Conservation (phyloP, 2,113 vertebrate genomes). For the Otocyon megalotis region DNA sequence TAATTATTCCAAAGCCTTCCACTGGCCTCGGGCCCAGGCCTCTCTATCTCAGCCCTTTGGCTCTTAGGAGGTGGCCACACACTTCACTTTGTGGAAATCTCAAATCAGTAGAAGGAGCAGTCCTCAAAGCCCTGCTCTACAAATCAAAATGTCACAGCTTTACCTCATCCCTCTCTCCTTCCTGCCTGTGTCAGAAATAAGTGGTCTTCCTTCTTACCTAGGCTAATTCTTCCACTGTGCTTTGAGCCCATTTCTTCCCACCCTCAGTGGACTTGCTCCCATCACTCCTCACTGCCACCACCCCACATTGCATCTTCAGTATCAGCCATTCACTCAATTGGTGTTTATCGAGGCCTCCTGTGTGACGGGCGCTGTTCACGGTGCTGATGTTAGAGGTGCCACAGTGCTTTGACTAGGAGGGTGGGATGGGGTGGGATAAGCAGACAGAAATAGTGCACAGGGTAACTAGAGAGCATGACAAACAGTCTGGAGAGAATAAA, state of each 20-base stretch:
- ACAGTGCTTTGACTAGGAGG: background rate
- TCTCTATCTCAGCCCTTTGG: background rate
- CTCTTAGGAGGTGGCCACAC: background rate
- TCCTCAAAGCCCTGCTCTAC: background rate
- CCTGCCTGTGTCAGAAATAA: background rate
- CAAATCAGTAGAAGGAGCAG: background rate
- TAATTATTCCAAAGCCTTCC: background rate
- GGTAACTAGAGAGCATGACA: background rate
- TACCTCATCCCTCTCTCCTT: background rate
- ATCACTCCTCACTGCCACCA: background rate
- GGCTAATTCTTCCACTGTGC: background rate
- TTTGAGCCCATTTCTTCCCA: background rate
- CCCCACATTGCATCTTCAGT: constrained; percentile 3
- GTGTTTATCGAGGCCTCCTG: background rate
- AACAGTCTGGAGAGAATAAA: background rate
- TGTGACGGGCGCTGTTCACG: background rate
- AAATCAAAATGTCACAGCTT: background rate
- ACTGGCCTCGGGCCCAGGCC: background rate
- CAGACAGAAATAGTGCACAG: background rate
- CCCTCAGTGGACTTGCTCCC: background rate
- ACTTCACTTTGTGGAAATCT: constrained; percentile 9
- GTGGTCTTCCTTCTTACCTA: background rate
- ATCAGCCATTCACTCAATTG: background rate
- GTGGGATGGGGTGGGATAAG: background rate
- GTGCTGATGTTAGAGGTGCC: background rate